Percentiles rank a stretch among this genome's conserved stretches.
These are phyloP conservation scores for Xyrichtys novacula DNA, from an alignment of 2,797 vertebrate genomes.

Conservation along the genomic window DNA sequence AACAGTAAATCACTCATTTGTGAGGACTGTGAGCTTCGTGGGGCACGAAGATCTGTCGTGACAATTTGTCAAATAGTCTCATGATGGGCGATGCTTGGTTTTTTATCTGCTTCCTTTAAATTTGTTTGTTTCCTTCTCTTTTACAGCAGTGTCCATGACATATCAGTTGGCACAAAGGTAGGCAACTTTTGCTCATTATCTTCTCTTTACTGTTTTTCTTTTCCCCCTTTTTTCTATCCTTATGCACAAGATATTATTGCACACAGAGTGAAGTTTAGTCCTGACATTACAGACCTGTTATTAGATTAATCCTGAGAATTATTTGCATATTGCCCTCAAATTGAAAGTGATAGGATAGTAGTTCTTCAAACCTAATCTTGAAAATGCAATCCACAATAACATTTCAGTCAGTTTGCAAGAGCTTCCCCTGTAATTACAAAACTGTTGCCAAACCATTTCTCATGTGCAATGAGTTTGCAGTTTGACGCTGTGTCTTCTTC, in stretches of 20 bases:
- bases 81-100: neutral
- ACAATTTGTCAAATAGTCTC: neutral
- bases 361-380: conserved; percentile 2
- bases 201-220: neutral
- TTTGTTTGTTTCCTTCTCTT: conserved; percentile 44
- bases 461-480: conserved; percentile 44
- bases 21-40: neutral
- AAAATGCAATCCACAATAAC: conserved; percentile 16
- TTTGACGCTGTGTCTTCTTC: conserved; percentile 13
- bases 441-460: conserved; percentile 50
- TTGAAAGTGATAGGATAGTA: neutral
- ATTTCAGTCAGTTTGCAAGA: conserved; percentile 28
- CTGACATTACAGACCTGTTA: too few species aligned
- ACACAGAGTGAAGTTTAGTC: too few species aligned
- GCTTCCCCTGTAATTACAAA: conserved; percentile 66
- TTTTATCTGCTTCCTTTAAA: neutral
- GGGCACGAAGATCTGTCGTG: neutral
- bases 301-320: too few species aligned
- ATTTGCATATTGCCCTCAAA: neutral
- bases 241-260: too few species aligned
- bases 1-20: neutral
- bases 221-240: neutral
- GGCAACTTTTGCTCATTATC: conserved; percentile 36
- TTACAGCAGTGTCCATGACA: conserved; percentile 97
- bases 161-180: conserved; percentile 99